phyloP scores from a whole-genome alignment of 2,888 invertebrate species.

The Yponomeuta plumbellus region DNA sequence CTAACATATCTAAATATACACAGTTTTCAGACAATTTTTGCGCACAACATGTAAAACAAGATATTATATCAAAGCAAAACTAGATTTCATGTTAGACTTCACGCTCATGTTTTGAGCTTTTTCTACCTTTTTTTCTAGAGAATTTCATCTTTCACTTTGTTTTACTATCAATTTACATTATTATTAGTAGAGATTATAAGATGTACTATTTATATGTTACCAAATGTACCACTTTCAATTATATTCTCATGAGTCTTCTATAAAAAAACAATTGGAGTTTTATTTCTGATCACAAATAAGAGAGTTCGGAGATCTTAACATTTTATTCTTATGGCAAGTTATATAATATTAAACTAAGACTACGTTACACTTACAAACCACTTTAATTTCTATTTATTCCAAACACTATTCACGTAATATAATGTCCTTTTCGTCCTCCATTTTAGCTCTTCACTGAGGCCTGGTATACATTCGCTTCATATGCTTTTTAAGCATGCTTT shows the following conservation, averaged over 20 bases:
- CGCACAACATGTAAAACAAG: slow-evolving; percentile 45
- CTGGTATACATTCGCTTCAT: too few relatives aligned
- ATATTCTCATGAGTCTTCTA: slow-evolving; percentile 70
- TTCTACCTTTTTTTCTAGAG: slow-evolving; percentile 19
- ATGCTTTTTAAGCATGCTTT: too few relatives aligned
- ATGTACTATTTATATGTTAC: slow-evolving; percentile 45
- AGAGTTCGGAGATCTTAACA: neutral
- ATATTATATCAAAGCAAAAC: slow-evolving; percentile 19
- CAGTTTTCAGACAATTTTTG: slow-evolving; percentile 49
- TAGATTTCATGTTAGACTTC: slow-evolving; percentile 25
- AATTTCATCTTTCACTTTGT: slow-evolving; percentile 16
- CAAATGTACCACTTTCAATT: slow-evolving; percentile 67
- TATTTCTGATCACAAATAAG: slow-evolving; percentile 27
- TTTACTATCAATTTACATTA: neutral
- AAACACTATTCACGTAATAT: too few relatives aligned
- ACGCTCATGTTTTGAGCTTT: slow-evolving; percentile 27
- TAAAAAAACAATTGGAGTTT: slow-evolving; percentile 34
- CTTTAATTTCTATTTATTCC: neutral
- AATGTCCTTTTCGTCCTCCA: too few relatives aligned
- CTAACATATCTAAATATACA: slow-evolving; percentile 56
- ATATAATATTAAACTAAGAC: neutral
- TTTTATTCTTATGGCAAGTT: slow-evolving; percentile 11
- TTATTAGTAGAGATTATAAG: slow-evolving; percentile 18
- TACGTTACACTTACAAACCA: neutral
- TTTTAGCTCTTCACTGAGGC: too few relatives aligned